Base-by-base conservation (phyloP, 30 jellyfish, hydroid and myxozoan genomes). In the Hydractinia echinata region DNA sequence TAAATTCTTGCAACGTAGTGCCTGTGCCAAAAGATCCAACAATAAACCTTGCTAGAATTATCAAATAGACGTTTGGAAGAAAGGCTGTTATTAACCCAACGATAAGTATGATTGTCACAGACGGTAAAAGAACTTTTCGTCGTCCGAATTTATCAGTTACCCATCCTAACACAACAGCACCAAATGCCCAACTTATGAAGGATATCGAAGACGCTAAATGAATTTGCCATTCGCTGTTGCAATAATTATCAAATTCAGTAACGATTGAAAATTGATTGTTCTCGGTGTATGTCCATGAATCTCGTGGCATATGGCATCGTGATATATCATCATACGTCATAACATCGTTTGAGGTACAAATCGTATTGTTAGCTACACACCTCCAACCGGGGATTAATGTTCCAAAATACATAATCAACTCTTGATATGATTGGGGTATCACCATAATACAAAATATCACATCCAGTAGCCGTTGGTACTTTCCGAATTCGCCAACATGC, bases 11-110 rank as follows among this genome's bases (percentile, higher is more conserved):
- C 21, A 86, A 82, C 54, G 79, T 74, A 49, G 79, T 73, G 4
- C 97, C 97, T 52, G 97, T 95, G 15, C 67, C 71, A 82, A 76
- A 86, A 62, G 85, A 91, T 10, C 97, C 97, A 8, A 85, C 93
- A 20, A 91, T 30, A 49, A 85, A 66, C 11, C 95, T 67, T 6
- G 92, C 51, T 20, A 66, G 7, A 73, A 79, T 66, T 84, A 69
- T 85, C 50, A 77, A 82, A 51, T 82, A 20, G 16, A 91, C 58
- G 79, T 82, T 85, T 11, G 94, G 97, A 18, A 94, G 67, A 68
- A 91, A 86, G 8, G 95, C 86, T 18, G 79, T 82, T 79, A 73
- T 67, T 15, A 86, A 79, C 7, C 96, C 96, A 10, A 81, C 88
- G 21, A 80, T 20, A 51, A 89, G 83, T 82, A 89, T 53, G 15